These are phyloP conservation scores for Labeo calbasu DNA, from an alignment of 2,797 vertebrate species.

Conservation along the genomic window DNA sequence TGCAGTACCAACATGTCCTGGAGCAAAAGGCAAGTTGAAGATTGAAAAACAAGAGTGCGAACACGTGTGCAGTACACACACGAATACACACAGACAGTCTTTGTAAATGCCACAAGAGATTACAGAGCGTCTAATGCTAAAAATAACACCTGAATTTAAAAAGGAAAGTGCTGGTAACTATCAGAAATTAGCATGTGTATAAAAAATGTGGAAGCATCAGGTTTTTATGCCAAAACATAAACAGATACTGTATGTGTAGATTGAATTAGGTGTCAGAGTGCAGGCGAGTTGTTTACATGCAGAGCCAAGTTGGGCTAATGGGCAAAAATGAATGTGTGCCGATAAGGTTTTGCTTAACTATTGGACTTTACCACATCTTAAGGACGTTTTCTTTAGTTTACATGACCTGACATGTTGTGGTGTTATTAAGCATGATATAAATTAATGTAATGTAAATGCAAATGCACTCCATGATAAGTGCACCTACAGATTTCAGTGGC, in stretches of 20 bases:
- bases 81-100: background rate
- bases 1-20: conserved; percentile 46
- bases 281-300: background rate
- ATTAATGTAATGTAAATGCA: background rate
- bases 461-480: too few species aligned
- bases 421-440: background rate
- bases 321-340: background rate
- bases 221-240: background rate
- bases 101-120: background rate
- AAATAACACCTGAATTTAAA: background rate
- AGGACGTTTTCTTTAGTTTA: too few species aligned
- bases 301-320: background rate
- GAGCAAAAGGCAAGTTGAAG: conserved; percentile 47
- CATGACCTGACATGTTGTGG: background rate
- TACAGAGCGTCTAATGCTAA: background rate
- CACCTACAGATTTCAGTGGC: background rate
- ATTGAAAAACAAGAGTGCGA: conserved; percentile 49
- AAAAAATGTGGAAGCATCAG: background rate
- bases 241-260: background rate
- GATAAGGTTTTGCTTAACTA: background rate
- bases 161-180: background rate
- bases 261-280: background rate
- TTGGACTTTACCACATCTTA: background rate
- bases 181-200: background rate
- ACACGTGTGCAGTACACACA: background rate